Evolutionary conservation across 2,888 invertebrate genomes (phyloP), one percentile per base, ranked within the genome.

Genomic region (Chrysolina oricalcia): DNA sequence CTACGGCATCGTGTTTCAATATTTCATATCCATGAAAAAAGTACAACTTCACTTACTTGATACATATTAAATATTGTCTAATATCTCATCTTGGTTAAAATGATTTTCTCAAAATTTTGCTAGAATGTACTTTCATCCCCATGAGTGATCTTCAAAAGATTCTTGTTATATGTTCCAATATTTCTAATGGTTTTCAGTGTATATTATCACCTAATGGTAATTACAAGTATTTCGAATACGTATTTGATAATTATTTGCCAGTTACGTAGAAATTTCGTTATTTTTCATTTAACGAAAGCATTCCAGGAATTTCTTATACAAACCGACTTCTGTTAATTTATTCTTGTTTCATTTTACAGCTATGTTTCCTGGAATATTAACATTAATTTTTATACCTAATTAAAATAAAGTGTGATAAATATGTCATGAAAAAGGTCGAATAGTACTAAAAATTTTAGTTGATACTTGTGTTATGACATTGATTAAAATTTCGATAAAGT

Each of bases 361-460:
- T 35, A 56, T 41, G 40, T 72, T 72, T 76, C 63, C 72, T 35
- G 35, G 66, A 76, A 78, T 72, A 72, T 67, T 43, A 17, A 40
- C 64, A 75, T 75, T 72, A 75, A 50, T 75, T 75, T 81, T 77
- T 82, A 82, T 72, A 63, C 21, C 64, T 65, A 59, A 72, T 75
- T 75, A 81, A 82, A 83, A 81, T 83, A 81, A 83, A 81, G 80
- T 79, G 78, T 81, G 75, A 83, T 83, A 84, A 84, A 84, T 82
- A 82, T 80, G 83, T 81, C 83, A 80, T 73, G 72, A 76, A 71
- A 59, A 59, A 78, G 78, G 78, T 81, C 81, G 80, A 82, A 81
- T 80, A 78, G 67, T 82, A 82, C 82, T 82, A 81, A 83, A 84
- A 84, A 84, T 83, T 80, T 82, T 53, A 40, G 53, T 68, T 53